Evolutionary conservation across 1,140 invertebrate species (phyloP).

Genomic region (Papilio machaon): DNA sequence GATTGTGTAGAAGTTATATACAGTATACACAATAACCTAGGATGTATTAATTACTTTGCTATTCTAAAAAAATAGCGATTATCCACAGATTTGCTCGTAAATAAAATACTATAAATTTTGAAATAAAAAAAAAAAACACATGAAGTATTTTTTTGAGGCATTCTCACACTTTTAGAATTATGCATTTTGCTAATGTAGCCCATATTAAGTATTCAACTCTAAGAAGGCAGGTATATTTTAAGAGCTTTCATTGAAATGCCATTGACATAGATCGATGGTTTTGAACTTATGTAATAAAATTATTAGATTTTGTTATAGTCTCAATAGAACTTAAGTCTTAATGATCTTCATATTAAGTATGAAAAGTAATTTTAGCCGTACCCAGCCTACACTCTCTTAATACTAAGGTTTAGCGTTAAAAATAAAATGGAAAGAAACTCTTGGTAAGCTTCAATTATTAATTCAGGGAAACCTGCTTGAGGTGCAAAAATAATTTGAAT

Average conservation of each 20-base stretch:
- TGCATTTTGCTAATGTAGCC: background rate
- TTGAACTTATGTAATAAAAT: background rate
- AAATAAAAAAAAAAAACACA: background rate
- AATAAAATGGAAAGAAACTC: background rate
- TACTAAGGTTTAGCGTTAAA: background rate
- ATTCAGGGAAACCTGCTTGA: background rate
- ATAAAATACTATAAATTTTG: no score
- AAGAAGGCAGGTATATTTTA: background rate
- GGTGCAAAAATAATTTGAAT: constrained; percentile 3
- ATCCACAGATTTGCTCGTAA: background rate
- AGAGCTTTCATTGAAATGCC: background rate
- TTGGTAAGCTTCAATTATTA: background rate
- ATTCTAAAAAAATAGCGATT: background rate
- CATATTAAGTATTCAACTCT: background rate
- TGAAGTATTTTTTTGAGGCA: background rate
- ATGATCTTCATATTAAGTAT: background rate
- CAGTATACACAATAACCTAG: background rate
- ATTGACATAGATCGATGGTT: background rate
- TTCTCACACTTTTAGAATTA: background rate
- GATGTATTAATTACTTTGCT: no score
- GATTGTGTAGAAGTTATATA: background rate
- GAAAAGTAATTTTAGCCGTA: background rate
- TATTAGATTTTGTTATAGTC: background rate
- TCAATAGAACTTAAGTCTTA: background rate
- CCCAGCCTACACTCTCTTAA: background rate